Evolutionary conservation across 2,888 invertebrate species (phyloP).

Genomic region (Teinopalpus imperialis): DNA sequence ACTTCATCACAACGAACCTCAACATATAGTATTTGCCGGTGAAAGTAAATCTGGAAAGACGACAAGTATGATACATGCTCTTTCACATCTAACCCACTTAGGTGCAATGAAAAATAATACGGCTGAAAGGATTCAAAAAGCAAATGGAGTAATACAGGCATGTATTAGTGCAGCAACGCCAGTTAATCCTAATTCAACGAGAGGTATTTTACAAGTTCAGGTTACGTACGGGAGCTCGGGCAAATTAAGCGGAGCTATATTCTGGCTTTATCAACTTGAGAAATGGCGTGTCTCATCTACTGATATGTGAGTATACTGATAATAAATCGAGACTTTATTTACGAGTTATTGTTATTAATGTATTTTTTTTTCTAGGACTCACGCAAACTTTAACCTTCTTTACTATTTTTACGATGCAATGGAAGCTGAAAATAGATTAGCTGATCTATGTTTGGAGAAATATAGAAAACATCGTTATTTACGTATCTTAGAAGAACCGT

Average conservation of each 20-base stretch:
- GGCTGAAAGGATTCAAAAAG: slow-evolving; percentile 84
- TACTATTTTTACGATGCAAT: slow-evolving; percentile 95
- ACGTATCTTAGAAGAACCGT: slow-evolving; percentile 82
- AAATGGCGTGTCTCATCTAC: slow-evolving; percentile 92
- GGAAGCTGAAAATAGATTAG: slow-evolving; percentile 84
- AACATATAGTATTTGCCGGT: slow-evolving; percentile 93
- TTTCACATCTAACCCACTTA: slow-evolving; percentile 91
- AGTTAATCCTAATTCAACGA: slow-evolving; percentile 91
- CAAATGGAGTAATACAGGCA: slow-evolving; percentile 87
- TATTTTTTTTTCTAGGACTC: slow-evolving; percentile 82
- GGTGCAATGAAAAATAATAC: slow-evolving; percentile 88
- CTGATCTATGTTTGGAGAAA: slow-evolving; percentile 85
- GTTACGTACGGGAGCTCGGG: slow-evolving; percentile 92
- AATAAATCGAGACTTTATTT: not conserved
- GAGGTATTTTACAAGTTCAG: slow-evolving; percentile 90
- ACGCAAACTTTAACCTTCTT: slow-evolving; percentile 94
- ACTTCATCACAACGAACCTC: slow-evolving; percentile 92
- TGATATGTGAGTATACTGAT: slow-evolving; percentile 83
- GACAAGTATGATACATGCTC: slow-evolving; percentile 88
- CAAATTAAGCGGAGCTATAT: slow-evolving; percentile 93
- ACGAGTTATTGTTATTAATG: slow-evolving; percentile 15
- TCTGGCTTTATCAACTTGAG: slow-evolving; percentile 93
- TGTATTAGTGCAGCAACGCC: slow-evolving; percentile 93
- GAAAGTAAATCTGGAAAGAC: slow-evolving; percentile 97
- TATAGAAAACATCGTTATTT: slow-evolving; percentile 89